Evolutionary conservation across 2,888 invertebrate species (phyloP).

Genomic region (Baccha elongata): DNA sequence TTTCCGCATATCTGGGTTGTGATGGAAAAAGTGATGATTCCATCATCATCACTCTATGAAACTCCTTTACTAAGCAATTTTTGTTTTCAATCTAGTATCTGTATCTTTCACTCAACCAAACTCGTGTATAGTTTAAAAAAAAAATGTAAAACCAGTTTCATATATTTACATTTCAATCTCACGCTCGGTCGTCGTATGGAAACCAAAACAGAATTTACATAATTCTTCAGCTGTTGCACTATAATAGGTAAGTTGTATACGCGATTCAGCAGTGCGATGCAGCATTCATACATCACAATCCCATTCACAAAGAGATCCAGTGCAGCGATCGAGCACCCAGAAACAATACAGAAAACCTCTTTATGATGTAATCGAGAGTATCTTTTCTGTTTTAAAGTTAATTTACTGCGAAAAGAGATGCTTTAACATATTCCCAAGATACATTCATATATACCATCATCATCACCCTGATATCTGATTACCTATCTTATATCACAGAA

Average conservation of each 20-base stretch:
- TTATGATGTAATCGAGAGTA: conserved; percentile 53
- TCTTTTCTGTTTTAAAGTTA: conserved; percentile 29
- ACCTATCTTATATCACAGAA: conserved; percentile 56
- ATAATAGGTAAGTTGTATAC: background rate
- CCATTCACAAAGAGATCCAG: conserved; percentile 45
- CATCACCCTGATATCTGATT: conserved; percentile 47
- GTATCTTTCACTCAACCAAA: conserved; percentile 6
- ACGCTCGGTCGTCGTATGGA: conserved; percentile 29
- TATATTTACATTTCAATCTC: conserved; percentile 51
- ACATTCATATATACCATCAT: conserved; percentile 3
- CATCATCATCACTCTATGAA: conserved; percentile 44
- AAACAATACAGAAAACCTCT: conserved; percentile 48
- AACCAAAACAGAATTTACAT: conserved; percentile 57
- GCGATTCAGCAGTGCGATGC: conserved; percentile 12
- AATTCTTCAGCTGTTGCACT: conserved; percentile 38
- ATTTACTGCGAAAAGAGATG: conserved; percentile 52
- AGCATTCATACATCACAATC: conserved; percentile 13
- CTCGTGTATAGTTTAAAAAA: background rate
- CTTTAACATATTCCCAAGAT: conserved; percentile 34
- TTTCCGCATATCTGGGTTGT: conserved; percentile 33
- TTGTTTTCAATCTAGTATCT: conserved; percentile 33
- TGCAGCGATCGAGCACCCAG: conserved; percentile 4
- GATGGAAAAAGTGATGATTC: conserved; percentile 40
- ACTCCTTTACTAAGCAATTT: conserved; percentile 32
- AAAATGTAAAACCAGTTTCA: conserved; percentile 52